Evolutionary conservation across 2,888 invertebrate species (phyloP).

Genomic region (Pseudococcus jackbeardsleyi): DNA sequence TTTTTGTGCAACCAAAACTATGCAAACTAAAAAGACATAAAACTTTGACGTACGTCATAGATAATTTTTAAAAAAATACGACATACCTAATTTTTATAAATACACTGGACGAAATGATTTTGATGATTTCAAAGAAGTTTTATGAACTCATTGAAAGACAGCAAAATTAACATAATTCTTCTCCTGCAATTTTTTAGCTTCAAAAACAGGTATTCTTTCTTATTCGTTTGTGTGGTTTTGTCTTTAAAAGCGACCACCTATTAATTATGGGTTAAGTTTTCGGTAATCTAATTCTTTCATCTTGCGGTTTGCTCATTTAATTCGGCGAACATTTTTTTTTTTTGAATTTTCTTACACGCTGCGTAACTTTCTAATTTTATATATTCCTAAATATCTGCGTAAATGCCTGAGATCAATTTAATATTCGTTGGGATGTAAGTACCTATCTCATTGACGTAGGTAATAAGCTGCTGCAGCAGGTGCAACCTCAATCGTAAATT

Average conservation of each 20-base stretch:
- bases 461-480: neutral
- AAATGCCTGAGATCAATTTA: neutral
- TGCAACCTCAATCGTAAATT: conserved; percentile 1
- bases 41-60: too few species aligned
- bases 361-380: conserved; percentile 24
- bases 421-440: neutral
- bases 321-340: neutral
- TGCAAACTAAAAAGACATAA: neutral
- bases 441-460: neutral
- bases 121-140: neutral
- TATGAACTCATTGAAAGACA: neutral
- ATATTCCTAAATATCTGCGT: neutral
- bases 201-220: neutral
- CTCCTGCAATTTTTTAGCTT: neutral
- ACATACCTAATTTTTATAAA: neutral
- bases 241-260: neutral
- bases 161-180: neutral
- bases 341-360: neutral
- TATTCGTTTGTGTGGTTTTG: neutral
- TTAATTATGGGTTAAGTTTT: neutral
- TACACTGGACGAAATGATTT: neutral
- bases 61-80: too few species aligned
- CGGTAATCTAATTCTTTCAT: neutral
- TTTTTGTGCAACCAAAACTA: neutral
- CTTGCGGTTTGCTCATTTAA: neutral